Conservation (phyloP, 2,888 invertebrate species). For the Xanthia icteritia region DNA sequence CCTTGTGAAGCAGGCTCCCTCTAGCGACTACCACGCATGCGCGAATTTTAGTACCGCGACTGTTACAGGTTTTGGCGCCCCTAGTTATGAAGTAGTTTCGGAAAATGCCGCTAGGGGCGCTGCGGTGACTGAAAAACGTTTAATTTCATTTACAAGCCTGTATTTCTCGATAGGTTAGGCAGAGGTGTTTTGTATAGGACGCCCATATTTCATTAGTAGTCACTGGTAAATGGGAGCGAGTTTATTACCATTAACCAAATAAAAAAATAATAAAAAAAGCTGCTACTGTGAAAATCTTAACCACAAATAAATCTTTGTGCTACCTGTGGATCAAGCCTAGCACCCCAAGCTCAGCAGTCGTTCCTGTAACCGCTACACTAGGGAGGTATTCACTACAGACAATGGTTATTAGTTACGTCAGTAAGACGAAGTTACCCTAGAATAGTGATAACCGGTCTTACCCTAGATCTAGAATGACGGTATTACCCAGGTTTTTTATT, state of each 20-base stretch:
- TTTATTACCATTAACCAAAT: neutral
- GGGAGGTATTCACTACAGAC: no score
- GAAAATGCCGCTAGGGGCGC: constrained; percentile 41
- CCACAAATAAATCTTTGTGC: neutral
- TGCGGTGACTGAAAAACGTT: neutral
- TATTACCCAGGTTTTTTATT: neutral
- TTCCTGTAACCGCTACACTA: neutral
- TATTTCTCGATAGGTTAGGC: neutral
- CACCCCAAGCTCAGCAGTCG: neutral
- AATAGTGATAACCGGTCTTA: neutral
- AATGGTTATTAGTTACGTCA: no score
- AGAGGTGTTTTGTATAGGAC: neutral
- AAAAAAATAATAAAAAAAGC: neutral
- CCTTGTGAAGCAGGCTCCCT: constrained; percentile 76
- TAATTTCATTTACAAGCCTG: neutral
- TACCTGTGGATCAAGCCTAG: neutral
- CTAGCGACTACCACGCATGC: constrained; percentile 71
- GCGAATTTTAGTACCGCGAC: constrained; percentile 62
- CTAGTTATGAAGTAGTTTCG: constrained; percentile 35
- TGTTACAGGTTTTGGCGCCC: constrained; percentile 59
- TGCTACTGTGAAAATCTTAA: neutral
- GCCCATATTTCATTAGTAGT: neutral
- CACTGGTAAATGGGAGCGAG: neutral
- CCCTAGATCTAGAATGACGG: neutral
- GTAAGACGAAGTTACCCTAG: neutral